These are phyloP conservation scores for Chrysolina oricalcia DNA, from an alignment of 2,888 invertebrate species.

Conservation along the genomic window DNA sequence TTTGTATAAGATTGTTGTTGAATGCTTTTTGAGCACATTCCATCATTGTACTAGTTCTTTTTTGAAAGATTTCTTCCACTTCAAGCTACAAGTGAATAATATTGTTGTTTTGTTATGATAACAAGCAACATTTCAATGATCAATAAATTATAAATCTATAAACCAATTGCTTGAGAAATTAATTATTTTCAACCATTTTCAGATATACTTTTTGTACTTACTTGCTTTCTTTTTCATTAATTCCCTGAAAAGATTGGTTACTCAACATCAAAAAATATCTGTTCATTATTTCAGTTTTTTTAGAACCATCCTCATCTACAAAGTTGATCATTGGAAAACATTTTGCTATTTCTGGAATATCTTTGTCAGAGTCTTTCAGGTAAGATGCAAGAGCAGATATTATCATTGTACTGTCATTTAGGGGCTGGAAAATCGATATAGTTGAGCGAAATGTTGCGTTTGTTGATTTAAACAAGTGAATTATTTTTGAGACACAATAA, in stretches of 20 bases:
- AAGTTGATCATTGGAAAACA: slow-evolving; percentile 84
- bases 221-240: slow-evolving; percentile 75
- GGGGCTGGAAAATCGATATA: slow-evolving; percentile 76
- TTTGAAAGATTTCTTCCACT: too few species aligned
- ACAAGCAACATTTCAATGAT: too few species aligned
- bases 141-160: too few species aligned
- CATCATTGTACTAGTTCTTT: too few species aligned
- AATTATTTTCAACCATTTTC: too few species aligned
- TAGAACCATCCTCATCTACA: slow-evolving; percentile 80
- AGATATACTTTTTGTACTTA: slow-evolving; percentile 63
- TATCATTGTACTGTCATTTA: slow-evolving; percentile 96
- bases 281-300: slow-evolving; percentile 85
- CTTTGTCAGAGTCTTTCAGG: slow-evolving; percentile 76
- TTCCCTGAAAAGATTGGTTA: slow-evolving; percentile 70
- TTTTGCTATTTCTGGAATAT: slow-evolving; percentile 81
- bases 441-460: slow-evolving; percentile 6
- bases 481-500: too few species aligned
- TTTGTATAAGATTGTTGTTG: too few species aligned
- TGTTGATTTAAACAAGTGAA: too few species aligned
- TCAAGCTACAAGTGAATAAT: too few species aligned
- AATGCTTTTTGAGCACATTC: too few species aligned
- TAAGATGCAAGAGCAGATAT: slow-evolving; percentile 90
- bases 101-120: too few species aligned
- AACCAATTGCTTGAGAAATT: too few species aligned
- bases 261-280: slow-evolving; percentile 92